A percentile compares a stretch with the other conserved stretches of the same genome.
Conservation (phyloP, 2,888 invertebrate species). For the Drosophila eohydei region DNA sequence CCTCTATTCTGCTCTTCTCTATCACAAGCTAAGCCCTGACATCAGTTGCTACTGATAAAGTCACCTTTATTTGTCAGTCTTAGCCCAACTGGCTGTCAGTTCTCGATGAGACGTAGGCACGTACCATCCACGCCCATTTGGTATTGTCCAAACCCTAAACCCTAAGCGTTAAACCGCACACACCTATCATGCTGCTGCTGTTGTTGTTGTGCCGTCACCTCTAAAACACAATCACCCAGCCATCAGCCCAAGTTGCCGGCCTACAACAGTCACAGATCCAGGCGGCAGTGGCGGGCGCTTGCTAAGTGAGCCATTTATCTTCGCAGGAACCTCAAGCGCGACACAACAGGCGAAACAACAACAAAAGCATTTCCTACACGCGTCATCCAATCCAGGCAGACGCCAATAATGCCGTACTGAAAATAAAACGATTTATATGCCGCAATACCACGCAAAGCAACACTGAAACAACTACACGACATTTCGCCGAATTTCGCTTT, state of each 20-base stretch:
- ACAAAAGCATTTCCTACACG: conserved; percentile 69
- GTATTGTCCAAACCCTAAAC: conserved; percentile 40
- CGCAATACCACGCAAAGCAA: conserved; percentile 65
- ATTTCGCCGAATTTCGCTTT: conserved; percentile 53
- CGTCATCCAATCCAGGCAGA: conserved; percentile 74
- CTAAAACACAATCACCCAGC: conserved; percentile 28
- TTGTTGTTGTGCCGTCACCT: conserved; percentile 56
- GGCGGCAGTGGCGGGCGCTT: conserved; percentile 47
- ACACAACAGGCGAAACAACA: conserved; percentile 67
- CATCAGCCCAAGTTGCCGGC: conserved; percentile 25
- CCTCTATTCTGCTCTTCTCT: neutral
- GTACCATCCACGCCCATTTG: conserved; percentile 49
- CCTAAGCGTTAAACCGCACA: conserved; percentile 78
- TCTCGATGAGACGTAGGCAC: conserved; percentile 50
- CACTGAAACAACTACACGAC: conserved; percentile 50
- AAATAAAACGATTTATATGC: conserved; percentile 82
- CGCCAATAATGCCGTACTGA: conserved; percentile 70
- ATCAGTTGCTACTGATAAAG: conserved; percentile 71
- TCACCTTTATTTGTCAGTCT: conserved; percentile 79
- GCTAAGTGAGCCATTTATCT: conserved; percentile 85
- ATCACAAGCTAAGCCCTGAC: conserved; percentile 52
- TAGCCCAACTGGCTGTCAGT: conserved; percentile 58
- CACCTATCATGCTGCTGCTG: conserved; percentile 67
- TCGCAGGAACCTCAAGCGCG: conserved; percentile 80
- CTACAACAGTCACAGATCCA: conserved; percentile 14